Evolutionary conservation across 2,888 invertebrate species (phyloP), one percentile per base, ranked within the genome.

Genomic region (Idaea straminata): DNA sequence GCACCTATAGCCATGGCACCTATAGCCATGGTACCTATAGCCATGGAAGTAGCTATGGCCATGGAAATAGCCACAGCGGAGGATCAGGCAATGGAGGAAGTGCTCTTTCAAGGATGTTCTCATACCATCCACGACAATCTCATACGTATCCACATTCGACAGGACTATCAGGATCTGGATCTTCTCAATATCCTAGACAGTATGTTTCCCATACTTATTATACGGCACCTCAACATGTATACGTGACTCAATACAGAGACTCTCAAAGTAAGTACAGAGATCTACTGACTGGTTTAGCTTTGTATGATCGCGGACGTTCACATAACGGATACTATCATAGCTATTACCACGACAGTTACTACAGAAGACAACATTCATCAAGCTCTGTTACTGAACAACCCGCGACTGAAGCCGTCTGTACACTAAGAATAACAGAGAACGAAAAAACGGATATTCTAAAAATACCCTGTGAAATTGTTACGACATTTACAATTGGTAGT

Each of bases 401-500:
- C 15, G 76, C 71, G 62, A 82, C 85, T 34, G 75, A 79, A 66
- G 91, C 92, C 15, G 76, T 70, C 3, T 92, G 92, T 65, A 74
- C 78, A 13, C 78, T 92, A 58, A 88, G 81, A 74, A 80, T 92
- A 13, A 85, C 79, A 65, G 88, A 91, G 72, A 82, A 85, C 36
- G 81, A 78, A 5, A 82, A 78, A 57, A 64, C 77, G 15, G 81
- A 90, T 71, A 70, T 74, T 25, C 71, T 92, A 15, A 89, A 83
- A 74, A 84, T 92, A 73, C 92, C 92, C 2, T 92, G 92, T 73
- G 92, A 89, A 79, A 91, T 91, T 7, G 91, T 92, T 10, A 89
- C 92, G 1, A 92, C 92, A 1, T 92, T 92, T 67, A 85, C 86
- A 4, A 81, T 85, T 68, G 86, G 80, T 4, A 83, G 87, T 68